Conservation (phyloP, 1,140 invertebrate genomes). For the Aphidius ervi region DNA sequence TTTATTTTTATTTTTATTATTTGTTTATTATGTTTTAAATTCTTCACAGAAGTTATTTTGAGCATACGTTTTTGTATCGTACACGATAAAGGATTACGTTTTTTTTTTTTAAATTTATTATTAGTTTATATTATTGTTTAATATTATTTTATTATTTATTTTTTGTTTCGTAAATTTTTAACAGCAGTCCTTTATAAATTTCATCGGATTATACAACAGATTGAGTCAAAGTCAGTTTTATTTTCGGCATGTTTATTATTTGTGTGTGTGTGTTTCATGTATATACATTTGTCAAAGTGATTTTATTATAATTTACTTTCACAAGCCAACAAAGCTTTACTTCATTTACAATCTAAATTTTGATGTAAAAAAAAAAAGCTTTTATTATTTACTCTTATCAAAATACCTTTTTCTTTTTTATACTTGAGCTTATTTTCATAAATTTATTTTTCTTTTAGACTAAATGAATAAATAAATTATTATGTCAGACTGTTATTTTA, state of each 20-base stretch:
- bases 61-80: slow-evolving; percentile 18
- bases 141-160: slow-evolving; percentile 9
- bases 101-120: neutral
- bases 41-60: slow-evolving; percentile 18
- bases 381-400: too few relatives aligned
- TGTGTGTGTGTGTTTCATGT: too few relatives aligned
- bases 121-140: neutral
- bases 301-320: too few relatives aligned
- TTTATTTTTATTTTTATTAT: slow-evolving; percentile 1
- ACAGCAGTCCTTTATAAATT: slow-evolving; percentile 1
- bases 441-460: too few relatives aligned
- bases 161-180: neutral
- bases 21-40: slow-evolving; percentile 9
- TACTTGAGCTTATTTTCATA: too few relatives aligned
- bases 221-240: neutral
- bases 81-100: slow-evolving; percentile 17
- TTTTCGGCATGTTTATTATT: neutral
- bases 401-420: too few relatives aligned
- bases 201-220: neutral
- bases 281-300: too few relatives aligned
- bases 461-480: too few relatives aligned
- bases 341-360: too few relatives aligned
- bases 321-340: too few relatives aligned
- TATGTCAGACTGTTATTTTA: too few relatives aligned
- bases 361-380: too few relatives aligned